phyloP scores from a whole-genome alignment of 1,140 invertebrate genomes.

The Drosophila ambigua region DNA sequence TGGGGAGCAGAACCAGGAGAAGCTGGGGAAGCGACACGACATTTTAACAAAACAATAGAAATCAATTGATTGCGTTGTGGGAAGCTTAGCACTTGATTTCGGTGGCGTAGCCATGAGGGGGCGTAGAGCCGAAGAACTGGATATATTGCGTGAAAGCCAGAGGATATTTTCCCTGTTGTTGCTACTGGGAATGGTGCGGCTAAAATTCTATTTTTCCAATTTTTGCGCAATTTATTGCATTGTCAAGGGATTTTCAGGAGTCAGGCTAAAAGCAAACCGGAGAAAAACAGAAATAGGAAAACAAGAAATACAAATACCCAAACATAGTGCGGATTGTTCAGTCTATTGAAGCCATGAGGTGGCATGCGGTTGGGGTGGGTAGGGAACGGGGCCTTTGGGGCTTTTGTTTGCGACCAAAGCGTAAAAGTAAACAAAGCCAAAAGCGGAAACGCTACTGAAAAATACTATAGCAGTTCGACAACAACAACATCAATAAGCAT shows the following conservation, averaged over 20 bases:
- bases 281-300: conserved; percentile 44
- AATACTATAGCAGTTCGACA: conserved; percentile 43
- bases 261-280: conserved; percentile 29
- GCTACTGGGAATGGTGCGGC: conserved; percentile 65
- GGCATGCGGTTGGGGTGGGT: conserved; percentile 18
- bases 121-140: conserved; percentile 13
- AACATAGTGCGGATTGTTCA: conserved; percentile 69
- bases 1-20: background rate
- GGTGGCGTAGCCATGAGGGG: conserved; percentile 16
- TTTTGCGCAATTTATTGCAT: conserved; percentile 81
- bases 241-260: conserved; percentile 73
- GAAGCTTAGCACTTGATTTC: conserved; percentile 82
- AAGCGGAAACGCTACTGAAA: conserved; percentile 76
- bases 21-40: conserved; percentile 55
- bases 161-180: conserved; percentile 32
- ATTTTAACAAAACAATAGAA: conserved; percentile 82
- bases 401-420: conserved; percentile 68
- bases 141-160: conserved; percentile 60
- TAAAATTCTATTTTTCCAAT: conserved; percentile 81
- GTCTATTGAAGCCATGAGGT: conserved; percentile 23
- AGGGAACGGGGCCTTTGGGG: conserved; percentile 66
- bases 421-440: conserved; percentile 79
- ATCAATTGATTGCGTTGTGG: conserved; percentile 82
- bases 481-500: conserved; percentile 79
- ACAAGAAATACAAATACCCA: conserved; percentile 75